Evolutionary conservation across 2,797 vertebrate genomes (phyloP).

Genomic region (Enteromius treurensis): DNA sequence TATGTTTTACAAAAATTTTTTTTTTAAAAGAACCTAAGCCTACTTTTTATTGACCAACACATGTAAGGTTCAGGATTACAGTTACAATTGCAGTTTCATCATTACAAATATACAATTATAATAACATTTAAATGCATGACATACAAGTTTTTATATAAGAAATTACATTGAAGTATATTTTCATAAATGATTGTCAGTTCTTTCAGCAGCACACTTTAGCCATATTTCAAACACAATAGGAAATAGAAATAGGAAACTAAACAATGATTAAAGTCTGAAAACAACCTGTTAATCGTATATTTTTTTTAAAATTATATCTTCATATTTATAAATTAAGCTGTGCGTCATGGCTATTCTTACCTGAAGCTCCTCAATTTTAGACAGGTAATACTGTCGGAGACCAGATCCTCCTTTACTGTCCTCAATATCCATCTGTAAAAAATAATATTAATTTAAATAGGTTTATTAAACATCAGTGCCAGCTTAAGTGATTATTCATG

Average conservation of each 20-base stretch:
- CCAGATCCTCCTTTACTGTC: slow-evolving; percentile 92
- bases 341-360: slow-evolving; percentile 70
- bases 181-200: not conserved
- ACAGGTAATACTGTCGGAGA: slow-evolving; percentile 95
- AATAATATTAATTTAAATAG: not conserved
- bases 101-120: not conserved
- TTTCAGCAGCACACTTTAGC: not conserved
- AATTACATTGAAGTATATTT: not conserved
- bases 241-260: not conserved
- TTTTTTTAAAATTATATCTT: not conserved
- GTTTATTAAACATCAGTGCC: no score
- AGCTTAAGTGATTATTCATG: not conserved
- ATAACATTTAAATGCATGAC: not conserved
- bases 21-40: not conserved
- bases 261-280: not conserved
- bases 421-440: slow-evolving; percentile 91
- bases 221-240: not conserved
- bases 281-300: not conserved
- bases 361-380: slow-evolving; percentile 98
- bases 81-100: not conserved
- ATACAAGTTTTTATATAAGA: not conserved
- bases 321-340: not conserved
- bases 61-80: no score
- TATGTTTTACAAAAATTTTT: not conserved
- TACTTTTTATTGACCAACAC: no score